Evolutionary conservation across 1,140 invertebrate species (phyloP), one percentile per base, ranked within the genome.

Genomic region (Camponotus vicinus): DNA sequence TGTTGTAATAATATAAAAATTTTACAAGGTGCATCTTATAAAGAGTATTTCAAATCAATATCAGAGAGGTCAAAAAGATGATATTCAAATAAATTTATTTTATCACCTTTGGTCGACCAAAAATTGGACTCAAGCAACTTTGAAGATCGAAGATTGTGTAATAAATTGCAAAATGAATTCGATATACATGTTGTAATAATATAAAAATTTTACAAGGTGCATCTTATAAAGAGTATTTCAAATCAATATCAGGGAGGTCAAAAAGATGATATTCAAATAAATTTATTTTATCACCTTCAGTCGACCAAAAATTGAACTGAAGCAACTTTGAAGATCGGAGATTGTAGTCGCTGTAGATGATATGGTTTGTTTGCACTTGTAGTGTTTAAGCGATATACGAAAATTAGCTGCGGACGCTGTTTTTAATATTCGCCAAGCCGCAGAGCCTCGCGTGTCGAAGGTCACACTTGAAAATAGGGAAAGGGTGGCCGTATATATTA

Each of bases 361-460:
- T 45, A 45, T 11, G 27, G 42, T n/a, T 21, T 59, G 37, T 15
- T 57, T 57, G 71, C 52, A 75, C 13, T 40, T 21, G 70, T n/a
- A 40, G 8, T 52, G 27, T 45, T 45, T 40, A 3, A 27, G 34
- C 40, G 6, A 18, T 15, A 61, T 18, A 13, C 73, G 73, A 42
- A 8, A 37, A 21, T 67, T 27, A 32, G 27, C 2, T 45, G 15
- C 15, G 2, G 52, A 2, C 21, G 32, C 42, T 27, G n/a, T 27
- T 64, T 66, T 71, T 5, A 59, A 73, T 15, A 27, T 83, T 18
- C 32, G 18, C 61, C 11, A 37, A 55, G 76, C 76, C 75, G 80
- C 76, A 83, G 69, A 78, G 64, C 71, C 66, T 92, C 42, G 91
- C 92, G 91, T 92, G 92, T 63, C 86, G 90, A 92, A 92, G 92